These are phyloP conservation scores for Apodemia duryi DNA, from an alignment of 2,888 invertebrate genomes.

Conservation along the genomic window DNA sequence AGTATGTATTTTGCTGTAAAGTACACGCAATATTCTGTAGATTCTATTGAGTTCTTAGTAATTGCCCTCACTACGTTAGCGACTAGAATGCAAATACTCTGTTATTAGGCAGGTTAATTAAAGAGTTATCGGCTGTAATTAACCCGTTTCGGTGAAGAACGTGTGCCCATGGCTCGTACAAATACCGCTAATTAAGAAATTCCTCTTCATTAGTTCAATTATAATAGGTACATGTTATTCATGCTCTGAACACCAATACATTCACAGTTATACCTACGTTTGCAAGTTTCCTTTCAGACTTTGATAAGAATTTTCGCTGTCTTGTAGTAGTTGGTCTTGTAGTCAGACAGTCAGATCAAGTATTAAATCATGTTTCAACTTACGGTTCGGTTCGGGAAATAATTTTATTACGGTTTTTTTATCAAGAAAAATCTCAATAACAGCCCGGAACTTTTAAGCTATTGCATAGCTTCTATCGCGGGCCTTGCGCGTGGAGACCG, in stretches of 20 bases:
- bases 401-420: too few relatives aligned
- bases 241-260: slow-evolving; percentile 5
- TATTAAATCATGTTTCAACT: too few relatives aligned
- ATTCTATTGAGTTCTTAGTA: slow-evolving; percentile 47
- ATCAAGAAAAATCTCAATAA: too few relatives aligned
- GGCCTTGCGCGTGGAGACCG: too few relatives aligned
- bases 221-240: slow-evolving; percentile 35
- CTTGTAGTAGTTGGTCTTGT: not conserved
- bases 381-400: too few relatives aligned
- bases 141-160: slow-evolving; percentile 71
- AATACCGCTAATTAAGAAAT: slow-evolving; percentile 76
- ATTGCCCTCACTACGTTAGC: slow-evolving; percentile 51
- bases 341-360: too few relatives aligned
- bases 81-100: slow-evolving; percentile 69
- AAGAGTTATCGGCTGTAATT: slow-evolving; percentile 75
- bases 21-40: slow-evolving; percentile 33
- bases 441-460: too few relatives aligned
- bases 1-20: not conserved
- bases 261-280: not conserved
- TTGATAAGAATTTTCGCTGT: not conserved
- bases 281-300: not conserved
- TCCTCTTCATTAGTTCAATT: slow-evolving; percentile 74
- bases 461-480: too few relatives aligned
- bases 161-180: slow-evolving; percentile 63
- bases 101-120: slow-evolving; percentile 78